Base-by-base conservation (phyloP, 2,797 vertebrate genomes). In the Chelidonichthys spinosus region DNA sequence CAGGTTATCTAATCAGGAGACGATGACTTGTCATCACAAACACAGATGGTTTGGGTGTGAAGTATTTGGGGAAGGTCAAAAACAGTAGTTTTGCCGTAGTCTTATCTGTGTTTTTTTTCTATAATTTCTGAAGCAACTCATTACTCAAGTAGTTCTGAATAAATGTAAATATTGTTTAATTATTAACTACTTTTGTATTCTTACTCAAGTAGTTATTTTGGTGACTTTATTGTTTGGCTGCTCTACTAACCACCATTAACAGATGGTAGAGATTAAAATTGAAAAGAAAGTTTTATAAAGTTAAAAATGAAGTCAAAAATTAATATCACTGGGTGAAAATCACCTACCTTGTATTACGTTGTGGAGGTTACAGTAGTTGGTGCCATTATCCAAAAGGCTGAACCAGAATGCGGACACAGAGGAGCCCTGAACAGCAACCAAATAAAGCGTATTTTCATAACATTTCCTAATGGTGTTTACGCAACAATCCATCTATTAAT, bases 361-460 rank as follows among this genome's bases (percentile, higher is more conserved):
- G 71, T n/a, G 84, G 5, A 90, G 90, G 76, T 90, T 94, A 66
- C 94, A 94, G 66, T 93, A 94, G 83, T 94, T 94, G 66, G 90
- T 93, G 69, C 86, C 83, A 2, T 87, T 91, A 71, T 91, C 84
- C 33, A 93, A 69, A 58, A 85, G 59, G 7, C 66, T 89, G 85
- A 79, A 61, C 90, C 91, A 89, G 62, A 80, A 86, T 4, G 63
- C 76, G 17, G 86, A 93, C 2, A 69, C 7, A 4, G 81, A 91
- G 0, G 69, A 69, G 54, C 88, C 90, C 91, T 92, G 61, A 64
- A 61, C 17, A 64, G 36, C 46, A 65, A 67, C 1, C 44, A 56
- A 46, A 75, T 5, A 15, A 61, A 66, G 49, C 15, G n/a, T n/a
- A 63, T 11, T 5, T 6, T 55, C 3, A 60, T 39, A 14, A 11